Conservation (phyloP, 2,888 invertebrate genomes). For the Lamellibrachia satsuma region DNA sequence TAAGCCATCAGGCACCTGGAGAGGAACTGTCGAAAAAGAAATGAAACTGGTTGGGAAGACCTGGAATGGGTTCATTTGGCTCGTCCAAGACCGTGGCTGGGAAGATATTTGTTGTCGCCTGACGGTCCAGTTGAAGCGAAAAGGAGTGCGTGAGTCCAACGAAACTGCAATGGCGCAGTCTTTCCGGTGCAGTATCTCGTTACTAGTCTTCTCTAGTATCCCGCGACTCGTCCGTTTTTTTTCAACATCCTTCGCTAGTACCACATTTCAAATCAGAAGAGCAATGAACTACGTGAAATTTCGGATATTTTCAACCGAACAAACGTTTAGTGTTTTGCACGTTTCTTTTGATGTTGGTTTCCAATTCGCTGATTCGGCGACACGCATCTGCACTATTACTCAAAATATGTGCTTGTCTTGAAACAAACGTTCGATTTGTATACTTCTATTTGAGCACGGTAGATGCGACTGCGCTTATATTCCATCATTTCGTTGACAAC, state of each 20-base stretch:
- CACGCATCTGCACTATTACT: not conserved
- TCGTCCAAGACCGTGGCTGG: no score
- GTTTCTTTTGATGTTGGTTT: not conserved
- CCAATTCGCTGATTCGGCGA: slow-evolving; percentile 9
- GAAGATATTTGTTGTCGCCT: no score
- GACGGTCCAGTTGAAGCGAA: no score
- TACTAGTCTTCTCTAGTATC: no score
- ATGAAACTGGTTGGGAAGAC: no score
- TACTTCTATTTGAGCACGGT: not conserved
- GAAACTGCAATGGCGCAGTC: no score
- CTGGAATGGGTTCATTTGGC: no score
- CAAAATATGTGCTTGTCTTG: not conserved
- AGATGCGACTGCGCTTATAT: not conserved
- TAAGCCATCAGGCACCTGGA: no score
- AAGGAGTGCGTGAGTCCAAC: no score
- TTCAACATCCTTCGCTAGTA: no score
- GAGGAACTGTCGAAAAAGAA: no score
- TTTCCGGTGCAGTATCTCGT: no score
- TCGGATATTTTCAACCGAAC: not conserved
- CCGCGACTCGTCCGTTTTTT: not conserved
- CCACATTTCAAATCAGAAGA: not conserved
- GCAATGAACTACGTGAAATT: not conserved
- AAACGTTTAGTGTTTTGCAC: not conserved
- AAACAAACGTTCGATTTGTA: not conserved
- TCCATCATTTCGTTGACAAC: not conserved